Base-by-base conservation (phyloP, 2,888 invertebrate genomes). In the Psylliodes chrysocephalus region DNA sequence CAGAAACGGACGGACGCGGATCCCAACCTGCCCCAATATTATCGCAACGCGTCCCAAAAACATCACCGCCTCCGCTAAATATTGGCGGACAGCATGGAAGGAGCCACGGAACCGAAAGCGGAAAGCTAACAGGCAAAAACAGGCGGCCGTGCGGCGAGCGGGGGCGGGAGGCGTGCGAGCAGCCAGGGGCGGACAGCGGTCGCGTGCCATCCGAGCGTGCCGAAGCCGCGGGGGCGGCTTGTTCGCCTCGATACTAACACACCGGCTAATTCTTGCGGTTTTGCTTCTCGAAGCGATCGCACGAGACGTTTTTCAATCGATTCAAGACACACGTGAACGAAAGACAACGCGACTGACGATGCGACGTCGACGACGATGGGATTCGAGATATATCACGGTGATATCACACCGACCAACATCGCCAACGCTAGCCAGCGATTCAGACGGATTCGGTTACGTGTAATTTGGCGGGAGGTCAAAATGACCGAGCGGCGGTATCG, bases 131-230 rank as follows among this genome's bases (percentile, higher is more conserved):
- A 55, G 44, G 53, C 33, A 7, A 33, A 33, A 33, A 33, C 33
- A 10, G 33, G 33, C 6, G 33, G 33, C 3, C 7, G 33, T 54
- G 54, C 28, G 60, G 60, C 25, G 49, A 63, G 61, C 62, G 63
- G 47, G 64, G 52, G 63, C 63, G 66, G 46, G 60, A 55, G 51
- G 61, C 54, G 51, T 65, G 62, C 71, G 14, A 1, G 35, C 35
- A 14, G 66, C 69, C 73, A 75, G 74, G 66, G 76, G 78, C 77
- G 78, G 79, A 79, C 80, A 80, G 77, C 78, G 78, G 79, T 79
- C 80, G 80, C 80, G 80, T 79, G 80, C 79, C 79, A 73, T 69
- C 72, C 63, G 64, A 68, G 65, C 64, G 66, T 53, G 62, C 62
- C 54, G 56, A 63, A 25, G 18, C 40, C 28, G 42, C 54, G 75